Evolutionary conservation across 1,140 invertebrate genomes (phyloP).

Genomic region (Diplogasteroides magnus): DNA sequence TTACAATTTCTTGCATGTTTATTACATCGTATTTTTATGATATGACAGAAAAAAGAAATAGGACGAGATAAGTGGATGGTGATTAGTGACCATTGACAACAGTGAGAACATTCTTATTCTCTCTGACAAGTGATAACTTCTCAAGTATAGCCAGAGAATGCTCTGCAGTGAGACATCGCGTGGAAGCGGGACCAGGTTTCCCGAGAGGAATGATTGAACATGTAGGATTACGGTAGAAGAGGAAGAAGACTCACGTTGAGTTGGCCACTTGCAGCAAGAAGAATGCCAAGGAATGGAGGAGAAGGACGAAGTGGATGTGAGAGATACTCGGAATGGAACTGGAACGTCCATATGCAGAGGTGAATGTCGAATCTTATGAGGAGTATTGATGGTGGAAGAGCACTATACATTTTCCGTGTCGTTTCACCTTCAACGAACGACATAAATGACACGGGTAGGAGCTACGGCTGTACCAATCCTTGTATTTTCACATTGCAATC

Average conservation of each 20-base stretch:
- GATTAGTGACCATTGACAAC: not conserved
- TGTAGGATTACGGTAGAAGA: not conserved
- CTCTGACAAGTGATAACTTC: not conserved
- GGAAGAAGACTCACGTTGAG: constrained; percentile 17
- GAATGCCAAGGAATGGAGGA: constrained; percentile 87
- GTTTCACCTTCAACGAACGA: too few species aligned
- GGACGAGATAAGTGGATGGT: not conserved
- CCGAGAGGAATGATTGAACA: not conserved
- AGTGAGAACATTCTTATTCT: not conserved
- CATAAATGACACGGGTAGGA: too few species aligned
- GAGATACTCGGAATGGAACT: constrained; percentile 96
- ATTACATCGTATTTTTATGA: too few species aligned
- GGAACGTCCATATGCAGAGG: too few species aligned
- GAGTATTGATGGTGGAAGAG: too few species aligned
- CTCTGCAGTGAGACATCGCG: not conserved
- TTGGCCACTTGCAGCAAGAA: constrained; percentile 73
- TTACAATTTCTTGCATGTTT: too few species aligned
- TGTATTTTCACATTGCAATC: too few species aligned
- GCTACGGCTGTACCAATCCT: too few species aligned
- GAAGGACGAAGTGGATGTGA: constrained; percentile 86
- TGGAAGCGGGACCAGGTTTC: not conserved
- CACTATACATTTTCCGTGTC: too few species aligned
- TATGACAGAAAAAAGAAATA: not conserved
- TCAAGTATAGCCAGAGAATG: not conserved
- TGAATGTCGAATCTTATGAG: too few species aligned